phyloP scores from a whole-genome alignment of 92 coral and sea anemone genomes.

The Epizoanthus stellaris region DNA sequence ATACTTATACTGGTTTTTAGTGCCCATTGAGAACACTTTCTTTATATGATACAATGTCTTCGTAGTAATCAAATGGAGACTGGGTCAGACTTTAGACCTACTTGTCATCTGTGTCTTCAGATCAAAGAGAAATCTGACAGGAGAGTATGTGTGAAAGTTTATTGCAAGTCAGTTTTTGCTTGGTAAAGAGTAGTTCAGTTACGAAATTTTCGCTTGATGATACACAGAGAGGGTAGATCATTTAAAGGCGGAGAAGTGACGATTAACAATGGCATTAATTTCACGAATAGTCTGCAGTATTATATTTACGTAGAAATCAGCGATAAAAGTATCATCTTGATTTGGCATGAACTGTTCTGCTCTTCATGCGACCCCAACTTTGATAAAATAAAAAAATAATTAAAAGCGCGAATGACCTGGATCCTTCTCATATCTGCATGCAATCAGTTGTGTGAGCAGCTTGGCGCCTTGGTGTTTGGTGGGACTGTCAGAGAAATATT shows the following conservation, averaged over 20 bases:
- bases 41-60: not conserved
- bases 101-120: not conserved
- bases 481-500: constrained; percentile 1
- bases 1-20: no score
- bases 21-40: not conserved
- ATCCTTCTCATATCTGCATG: not conserved
- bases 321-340: constrained; percentile 22
- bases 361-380: not conserved
- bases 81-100: constrained; percentile 9
- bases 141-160: not conserved
- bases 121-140: not conserved
- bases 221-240: not conserved
- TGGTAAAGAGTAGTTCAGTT: not conserved
- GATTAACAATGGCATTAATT: constrained; percentile 13
- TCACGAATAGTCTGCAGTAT: constrained; percentile 13
- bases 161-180: not conserved
- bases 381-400: not conserved
- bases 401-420: constrained; percentile 6
- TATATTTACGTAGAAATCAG: constrained; percentile 32
- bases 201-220: not conserved
- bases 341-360: constrained; percentile 3
- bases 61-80: constrained; percentile 3
- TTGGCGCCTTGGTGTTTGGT: constrained; percentile 45
- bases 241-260: not conserved
- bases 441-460: not conserved